Evolutionary conservation across 2,113 vertebrate species (phyloP).

Genomic region (Brachypodius melanocephalos): DNA sequence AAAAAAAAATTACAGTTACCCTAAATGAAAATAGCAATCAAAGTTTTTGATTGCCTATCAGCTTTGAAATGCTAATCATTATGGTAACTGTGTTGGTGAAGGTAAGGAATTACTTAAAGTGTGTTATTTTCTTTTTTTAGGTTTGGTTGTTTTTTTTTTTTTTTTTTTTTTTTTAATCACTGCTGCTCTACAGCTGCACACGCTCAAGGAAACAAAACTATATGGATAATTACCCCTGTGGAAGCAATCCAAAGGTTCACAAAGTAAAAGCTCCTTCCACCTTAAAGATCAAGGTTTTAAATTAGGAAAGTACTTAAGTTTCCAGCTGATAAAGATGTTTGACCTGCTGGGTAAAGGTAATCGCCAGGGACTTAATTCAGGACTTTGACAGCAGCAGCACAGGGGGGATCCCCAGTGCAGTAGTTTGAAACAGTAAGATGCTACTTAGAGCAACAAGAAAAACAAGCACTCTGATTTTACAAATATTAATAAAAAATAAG

Average conservation of each 20-base stretch:
- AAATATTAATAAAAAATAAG: background rate
- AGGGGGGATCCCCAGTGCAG: background rate
- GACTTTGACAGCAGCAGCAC: background rate
- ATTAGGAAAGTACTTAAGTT: slow-evolving; percentile 5
- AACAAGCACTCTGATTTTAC: background rate
- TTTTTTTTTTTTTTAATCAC: background rate
- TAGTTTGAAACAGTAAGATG: background rate
- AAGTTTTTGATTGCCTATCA: background rate
- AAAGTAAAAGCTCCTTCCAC: background rate
- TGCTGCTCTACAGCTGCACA: background rate
- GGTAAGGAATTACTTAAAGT: background rate
- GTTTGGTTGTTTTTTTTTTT: background rate
- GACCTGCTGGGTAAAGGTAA: background rate
- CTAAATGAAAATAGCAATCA: background rate
- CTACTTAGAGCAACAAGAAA: background rate
- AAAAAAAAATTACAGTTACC: background rate
- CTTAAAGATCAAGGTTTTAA: slow-evolving; percentile 28
- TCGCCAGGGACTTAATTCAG: background rate
- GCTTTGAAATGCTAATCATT: background rate
- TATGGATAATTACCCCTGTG: background rate
- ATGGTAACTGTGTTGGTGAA: background rate
- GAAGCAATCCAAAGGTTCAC: slow-evolving; percentile 4
- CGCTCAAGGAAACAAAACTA: background rate
- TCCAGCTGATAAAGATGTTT: background rate
- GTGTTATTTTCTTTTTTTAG: background rate